Percentiles rank a stretch among this genome's conserved stretches.
These are phyloP conservation scores for Montipora capitata DNA, from an alignment of 92 coral and sea anemone species.

Conservation along the genomic window DNA sequence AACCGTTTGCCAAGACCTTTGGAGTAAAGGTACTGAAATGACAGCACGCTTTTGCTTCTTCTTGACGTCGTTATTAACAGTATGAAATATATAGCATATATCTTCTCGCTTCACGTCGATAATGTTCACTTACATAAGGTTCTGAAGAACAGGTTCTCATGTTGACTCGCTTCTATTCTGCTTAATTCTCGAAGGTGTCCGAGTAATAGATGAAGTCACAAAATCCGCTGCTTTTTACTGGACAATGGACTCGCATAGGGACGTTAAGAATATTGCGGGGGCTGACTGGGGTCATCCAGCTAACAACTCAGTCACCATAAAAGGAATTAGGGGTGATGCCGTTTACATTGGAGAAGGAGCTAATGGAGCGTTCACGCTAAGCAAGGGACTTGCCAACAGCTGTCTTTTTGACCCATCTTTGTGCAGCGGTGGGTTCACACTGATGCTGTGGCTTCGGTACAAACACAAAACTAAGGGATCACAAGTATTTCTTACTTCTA, in stretches of 20 bases:
- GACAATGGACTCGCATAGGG: slow-evolving; percentile 60
- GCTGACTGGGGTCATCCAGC: slow-evolving; percentile 17
- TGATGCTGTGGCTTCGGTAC: slow-evolving; percentile 45
- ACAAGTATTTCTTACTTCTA: slow-evolving; percentile 23
- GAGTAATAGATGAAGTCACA: slow-evolving; percentile 15
- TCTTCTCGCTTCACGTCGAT: too few species aligned
- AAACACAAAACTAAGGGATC: neutral
- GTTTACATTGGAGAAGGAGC: slow-evolving; percentile 1
- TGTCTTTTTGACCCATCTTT: slow-evolving; percentile 29
- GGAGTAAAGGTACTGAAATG: too few species aligned
- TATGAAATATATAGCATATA: too few species aligned
- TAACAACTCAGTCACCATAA: neutral
- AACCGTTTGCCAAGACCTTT: too few species aligned
- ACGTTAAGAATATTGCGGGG: slow-evolving; percentile 10
- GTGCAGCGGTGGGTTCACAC: slow-evolving; percentile 30
- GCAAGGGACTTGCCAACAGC: slow-evolving; percentile 5
- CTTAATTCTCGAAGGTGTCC: neutral
- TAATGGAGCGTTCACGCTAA: slow-evolving; percentile 21
- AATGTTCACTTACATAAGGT: too few species aligned
- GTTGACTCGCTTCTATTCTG: neutral
- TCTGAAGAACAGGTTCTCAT: too few species aligned
- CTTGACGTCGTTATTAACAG: too few species aligned
- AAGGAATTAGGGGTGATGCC: slow-evolving; percentile 35
- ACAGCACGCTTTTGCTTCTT: too few species aligned
- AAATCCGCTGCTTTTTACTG: slow-evolving; percentile 61